phyloP scores from a whole-genome alignment of 2,888 invertebrate species.

The Oscheius onirici region DNA sequence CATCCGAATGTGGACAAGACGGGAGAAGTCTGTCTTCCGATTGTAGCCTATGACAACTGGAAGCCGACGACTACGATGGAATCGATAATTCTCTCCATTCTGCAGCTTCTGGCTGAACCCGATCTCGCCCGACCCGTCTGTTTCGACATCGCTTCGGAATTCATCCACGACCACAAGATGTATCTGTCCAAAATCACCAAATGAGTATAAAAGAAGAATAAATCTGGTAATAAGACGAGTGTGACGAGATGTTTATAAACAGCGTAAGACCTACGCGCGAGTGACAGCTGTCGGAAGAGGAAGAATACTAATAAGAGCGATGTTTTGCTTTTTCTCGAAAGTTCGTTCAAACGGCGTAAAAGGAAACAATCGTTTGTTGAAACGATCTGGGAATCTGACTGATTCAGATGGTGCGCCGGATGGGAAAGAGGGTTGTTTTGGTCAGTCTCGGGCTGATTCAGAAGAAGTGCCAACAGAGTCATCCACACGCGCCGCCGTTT shows the following conservation, averaged over 20 bases:
- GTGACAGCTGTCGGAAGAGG: constrained; percentile 10
- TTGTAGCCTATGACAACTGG: constrained; percentile 19
- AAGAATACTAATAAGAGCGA: not conserved
- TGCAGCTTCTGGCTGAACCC: not conserved
- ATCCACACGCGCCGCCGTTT: constrained; percentile 15
- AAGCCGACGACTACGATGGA: constrained; percentile 17
- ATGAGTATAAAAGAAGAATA: not conserved
- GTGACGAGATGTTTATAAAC: constrained; percentile 15
- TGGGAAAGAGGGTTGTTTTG: constrained; percentile 13
- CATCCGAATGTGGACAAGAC: constrained; percentile 25
- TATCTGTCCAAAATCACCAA: not conserved
- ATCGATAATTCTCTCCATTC: not conserved
- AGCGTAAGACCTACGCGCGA: constrained; percentile 14
- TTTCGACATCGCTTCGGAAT: constrained; percentile 12
- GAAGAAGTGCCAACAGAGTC: constrained; percentile 16
- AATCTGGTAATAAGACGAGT: not conserved
- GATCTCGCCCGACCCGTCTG: constrained; percentile 15
- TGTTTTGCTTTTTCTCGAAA: too few relatives aligned
- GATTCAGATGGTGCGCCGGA: not conserved
- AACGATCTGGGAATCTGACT: not conserved
- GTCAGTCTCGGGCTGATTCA: constrained; percentile 18
- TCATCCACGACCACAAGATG: not conserved
- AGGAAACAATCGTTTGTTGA: too few relatives aligned
- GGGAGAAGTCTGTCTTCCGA: constrained; percentile 17
- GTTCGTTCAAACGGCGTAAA: too few relatives aligned